A percentile compares a stretch with the other conserved stretches of the same genome.
These are phyloP conservation scores for Coleophora flavipennella DNA, from an alignment of 2,888 invertebrate genomes.

Conservation along the genomic window DNA sequence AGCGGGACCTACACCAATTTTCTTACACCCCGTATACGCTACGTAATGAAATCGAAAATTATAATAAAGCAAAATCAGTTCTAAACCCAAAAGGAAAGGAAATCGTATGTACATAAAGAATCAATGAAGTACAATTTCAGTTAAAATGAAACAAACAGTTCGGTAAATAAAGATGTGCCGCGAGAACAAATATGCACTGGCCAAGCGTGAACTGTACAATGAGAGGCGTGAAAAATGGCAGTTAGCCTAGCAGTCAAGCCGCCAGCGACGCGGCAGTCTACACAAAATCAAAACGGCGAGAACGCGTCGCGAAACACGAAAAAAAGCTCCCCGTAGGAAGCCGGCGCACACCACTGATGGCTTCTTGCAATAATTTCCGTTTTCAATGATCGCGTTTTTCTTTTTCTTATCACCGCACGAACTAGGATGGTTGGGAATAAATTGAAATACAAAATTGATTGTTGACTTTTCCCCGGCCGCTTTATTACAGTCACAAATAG, in stretches of 20 bases:
- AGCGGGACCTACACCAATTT: too few relatives aligned
- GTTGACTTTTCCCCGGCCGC: conserved; percentile 69
- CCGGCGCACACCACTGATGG: conserved; percentile 63
- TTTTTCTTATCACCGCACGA: conserved; percentile 71
- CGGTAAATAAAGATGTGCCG: conserved; percentile 38
- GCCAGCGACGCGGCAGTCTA: conserved; percentile 41
- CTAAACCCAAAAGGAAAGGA: too few relatives aligned
- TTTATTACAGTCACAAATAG: conserved; percentile 73
- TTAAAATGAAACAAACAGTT: too few relatives aligned
- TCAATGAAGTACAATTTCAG: background rate
- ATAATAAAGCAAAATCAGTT: too few relatives aligned
- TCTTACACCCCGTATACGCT: too few relatives aligned
- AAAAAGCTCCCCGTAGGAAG: conserved; percentile 43
- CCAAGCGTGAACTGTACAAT: conserved; percentile 46
- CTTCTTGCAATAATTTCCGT: conserved; percentile 74
- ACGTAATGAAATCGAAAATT: too few relatives aligned
- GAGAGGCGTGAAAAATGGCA: conserved; percentile 56
- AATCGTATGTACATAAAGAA: too few relatives aligned
- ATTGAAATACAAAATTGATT: conserved; percentile 74
- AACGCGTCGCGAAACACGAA: conserved; percentile 36
- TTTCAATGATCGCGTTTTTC: conserved; percentile 68
- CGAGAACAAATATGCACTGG: conserved; percentile 34
- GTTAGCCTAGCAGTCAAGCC: conserved; percentile 29
- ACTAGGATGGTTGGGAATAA: conserved; percentile 71
- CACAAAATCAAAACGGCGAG: conserved; percentile 61